Base-by-base conservation (phyloP, 2,797 vertebrate species). In the Neopelma chrysocephalum region DNA sequence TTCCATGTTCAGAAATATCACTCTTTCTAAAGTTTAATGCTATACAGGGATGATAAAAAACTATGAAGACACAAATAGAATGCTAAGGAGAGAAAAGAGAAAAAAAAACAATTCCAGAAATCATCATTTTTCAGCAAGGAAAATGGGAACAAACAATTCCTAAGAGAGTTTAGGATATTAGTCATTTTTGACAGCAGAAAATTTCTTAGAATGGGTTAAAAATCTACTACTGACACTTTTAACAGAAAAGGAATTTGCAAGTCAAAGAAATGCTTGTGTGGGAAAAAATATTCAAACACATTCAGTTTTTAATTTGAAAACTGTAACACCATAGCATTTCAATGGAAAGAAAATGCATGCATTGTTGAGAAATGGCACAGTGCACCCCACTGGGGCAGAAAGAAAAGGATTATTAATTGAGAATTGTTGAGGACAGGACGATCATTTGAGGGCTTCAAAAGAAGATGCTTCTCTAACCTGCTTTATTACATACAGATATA, bases 321-420 rank as follows among this genome's bases (percentile, higher is more conserved):
- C 54, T 92, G 65, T 87, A 91, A 87, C 51, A 81, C 61, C 87
- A 78, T 94, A 93, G 75, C 62, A 87, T 89, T 93, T 91, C 64
- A 95, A 87, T 89, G 60, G 92, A 72, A 88, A 80, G 71, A 93
- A 95, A 95, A 95, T 43, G 20, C 81, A 84, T 61, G 83, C 71
- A 93, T 95, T 94, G 94, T 95, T 95, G 86, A 77, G 93, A 94
- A 96, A 95, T 31, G 42, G 75, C 65, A 82, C 83, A 91, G 65
- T 81, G 45, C 48, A 90, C 78, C 71, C 95, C 94, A 80, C 88
- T 36, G 94, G 71, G 90, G 89, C 34, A 70, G 65, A 91, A 89
- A 92, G 61, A 96, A 89, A 89, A 87, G 82, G 38, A 54, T 34
- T 87, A 71, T 57, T 87, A 82, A 66, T 20, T 26, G n/a, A 79